phyloP scores from a whole-genome alignment of 2,113 vertebrate genomes.

The Hemibagrus wyckioides region DNA sequence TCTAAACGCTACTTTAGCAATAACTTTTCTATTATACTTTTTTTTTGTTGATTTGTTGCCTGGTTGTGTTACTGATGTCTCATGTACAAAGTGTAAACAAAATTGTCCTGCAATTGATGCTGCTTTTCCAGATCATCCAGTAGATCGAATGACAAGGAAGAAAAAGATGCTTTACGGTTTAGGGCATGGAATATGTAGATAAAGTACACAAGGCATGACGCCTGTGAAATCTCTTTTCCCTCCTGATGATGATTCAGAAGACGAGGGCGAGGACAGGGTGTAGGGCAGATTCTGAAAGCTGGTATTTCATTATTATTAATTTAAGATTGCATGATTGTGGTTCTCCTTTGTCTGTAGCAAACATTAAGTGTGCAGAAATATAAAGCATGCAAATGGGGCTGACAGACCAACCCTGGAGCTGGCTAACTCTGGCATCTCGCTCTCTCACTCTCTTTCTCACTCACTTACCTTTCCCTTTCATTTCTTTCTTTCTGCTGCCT shows the following conservation, averaged over 20 bases:
- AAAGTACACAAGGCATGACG: not conserved
- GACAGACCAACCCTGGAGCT: slow-evolving; percentile 11
- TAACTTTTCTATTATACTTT: not conserved
- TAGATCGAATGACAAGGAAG: not conserved
- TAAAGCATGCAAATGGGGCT: slow-evolving; percentile 51
- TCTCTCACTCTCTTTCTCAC: not conserved
- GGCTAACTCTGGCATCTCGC: not conserved
- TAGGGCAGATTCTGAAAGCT: slow-evolving; percentile 3
- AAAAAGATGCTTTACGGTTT: not conserved
- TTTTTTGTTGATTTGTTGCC: not conserved
- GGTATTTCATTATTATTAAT: slow-evolving; percentile 32
- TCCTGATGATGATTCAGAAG: not conserved
- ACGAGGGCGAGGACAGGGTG: not conserved
- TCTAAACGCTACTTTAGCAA: not conserved
- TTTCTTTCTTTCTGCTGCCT: not conserved
- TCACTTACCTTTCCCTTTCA: not conserved
- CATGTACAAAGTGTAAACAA: not conserved
- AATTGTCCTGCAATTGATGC: not conserved
- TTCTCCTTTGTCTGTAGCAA: slow-evolving; percentile 18
- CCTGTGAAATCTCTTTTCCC: not conserved
- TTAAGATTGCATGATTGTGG: slow-evolving; percentile 16
- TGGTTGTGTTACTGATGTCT: not conserved
- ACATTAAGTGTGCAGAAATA: slow-evolving; percentile 36
- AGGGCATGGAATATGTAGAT: not conserved
- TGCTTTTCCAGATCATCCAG: slow-evolving; percentile 1